Percentiles rank a stretch among this genome's conserved stretches.
phyloP scores from a whole-genome alignment of 2,797 vertebrate genomes.

The Pangasius macronema region DNA sequence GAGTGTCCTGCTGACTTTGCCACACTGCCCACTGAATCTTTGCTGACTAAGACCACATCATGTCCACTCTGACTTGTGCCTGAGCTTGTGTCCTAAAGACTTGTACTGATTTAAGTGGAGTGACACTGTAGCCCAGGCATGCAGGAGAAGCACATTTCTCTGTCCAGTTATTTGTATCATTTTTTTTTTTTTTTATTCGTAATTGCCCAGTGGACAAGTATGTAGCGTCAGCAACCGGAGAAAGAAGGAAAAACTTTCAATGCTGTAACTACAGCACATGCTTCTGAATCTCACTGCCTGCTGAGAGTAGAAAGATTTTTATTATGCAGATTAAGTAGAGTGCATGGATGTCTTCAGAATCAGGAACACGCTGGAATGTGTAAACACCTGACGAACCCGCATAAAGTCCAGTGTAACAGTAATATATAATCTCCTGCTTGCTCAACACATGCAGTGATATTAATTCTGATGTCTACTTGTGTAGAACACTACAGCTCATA shows the following conservation, averaged over 20 bases:
- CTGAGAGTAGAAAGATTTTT: neutral
- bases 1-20: constrained; percentile 38
- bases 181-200: neutral
- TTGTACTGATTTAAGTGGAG: neutral
- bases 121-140: neutral
- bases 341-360: neutral
- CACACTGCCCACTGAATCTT: constrained; percentile 11
- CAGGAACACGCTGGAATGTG: neutral
- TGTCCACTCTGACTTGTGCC: constrained; percentile 18
- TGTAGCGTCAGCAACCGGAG: too few species aligned
- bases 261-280: neutral
- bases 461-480: neutral
- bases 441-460: neutral
- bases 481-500: neutral
- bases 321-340: neutral
- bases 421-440: neutral
- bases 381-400: neutral
- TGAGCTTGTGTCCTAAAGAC: neutral
- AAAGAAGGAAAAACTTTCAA: neutral
- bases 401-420: neutral
- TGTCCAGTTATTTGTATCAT: neutral
- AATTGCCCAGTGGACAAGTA: neutral
- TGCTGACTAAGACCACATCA: constrained; percentile 27
- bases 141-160: neutral
- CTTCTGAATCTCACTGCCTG: neutral